Base-by-base conservation (phyloP, 2,797 vertebrate species). In the Arctocebus calabarensis region DNA sequence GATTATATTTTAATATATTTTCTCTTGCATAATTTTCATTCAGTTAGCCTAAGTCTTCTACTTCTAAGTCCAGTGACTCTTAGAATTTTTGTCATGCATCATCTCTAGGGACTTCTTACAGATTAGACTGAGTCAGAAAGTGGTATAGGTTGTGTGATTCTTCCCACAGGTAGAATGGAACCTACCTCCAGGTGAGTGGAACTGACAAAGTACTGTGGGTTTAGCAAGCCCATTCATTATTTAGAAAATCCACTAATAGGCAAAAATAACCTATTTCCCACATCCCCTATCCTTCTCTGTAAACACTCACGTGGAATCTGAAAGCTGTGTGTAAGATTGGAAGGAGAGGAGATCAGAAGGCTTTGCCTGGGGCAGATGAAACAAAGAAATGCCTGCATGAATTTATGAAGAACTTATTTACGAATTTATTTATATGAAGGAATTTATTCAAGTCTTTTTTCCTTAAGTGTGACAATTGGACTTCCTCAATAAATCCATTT, bases 71-170 rank as follows among this genome's bases (percentile, higher is more conserved):
- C 34, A 34, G 0, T 45, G 71, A 71, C 77, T 55, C 64, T 62
- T 45, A 79, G 43, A 23, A 4, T 66, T 82, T 96, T 95, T 86
- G 16, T 10, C n/a, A n/a, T 22, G 20, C 7, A 32, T 74, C 23
- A 62, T 86, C 91, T 85, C 64, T 91, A 89, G 29, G 64, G 20
- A 59, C 70, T 94, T 88, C 94, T 70, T 94, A 77, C 88, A 92
- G 43, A 61, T 83, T 68, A 95, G 85, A n/a, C 32, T 75, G 45
- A 86, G 23, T 94, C 14, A 78, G 59, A 94, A 97, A 95, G n/a
- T 59, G 5, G 3, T 78, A 6, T 57, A 62, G 74, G 7, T 52
- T 71, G 19, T 73, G 22, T 88, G 62, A 11, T 6, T 84, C 20
- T 78, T 93, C 23, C 55, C 61, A 61, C 7, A 73, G 37, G 20